Base-by-base conservation (phyloP, 2,888 invertebrate species). In the Rhorus exstirpatorius region DNA sequence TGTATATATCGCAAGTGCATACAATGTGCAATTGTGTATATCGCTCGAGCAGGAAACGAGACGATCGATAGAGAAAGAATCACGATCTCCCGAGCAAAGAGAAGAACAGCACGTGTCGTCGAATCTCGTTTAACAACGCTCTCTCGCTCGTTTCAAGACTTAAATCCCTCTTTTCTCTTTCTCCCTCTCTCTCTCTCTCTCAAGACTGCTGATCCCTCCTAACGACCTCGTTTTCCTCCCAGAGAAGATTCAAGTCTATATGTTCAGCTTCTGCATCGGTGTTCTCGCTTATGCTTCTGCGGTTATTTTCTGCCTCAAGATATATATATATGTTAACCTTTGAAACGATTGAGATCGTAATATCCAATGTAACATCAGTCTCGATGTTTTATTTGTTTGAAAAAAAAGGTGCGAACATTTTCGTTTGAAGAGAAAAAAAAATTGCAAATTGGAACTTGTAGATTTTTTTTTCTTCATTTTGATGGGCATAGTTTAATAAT, bases 151-250 rank as follows among this genome's bases (percentile, higher is more conserved):
- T 65, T 75, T 75, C 65, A 31, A 21, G 75, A 55, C 53, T 53
- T 10, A 41, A n/a, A 7, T 26, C 26, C 24, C 38, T 8, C n/a
- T 21, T 53, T 8, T 53, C 38, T 67, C 26, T 65, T 24, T 65
- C 46, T 46, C 46, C 38, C 24, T 63, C 63, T 46, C 55, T 14
- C 31, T 58, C 55, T 24, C 46, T 65, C 21, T 31, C 46, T 46
- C 44, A 19, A 71, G 60, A 24, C n/a, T 21, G n/a, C 35, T 46
- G 71, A 44, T 60, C 58, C 44, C 65, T 65, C 55, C 72, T 77
- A 81, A 81, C 81, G 78, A 81, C 78, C 81, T 81, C 81, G 81
- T 81, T 81, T 78, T 78, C 81, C 81, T 19, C 60, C 19, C 7
- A 68, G 72, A 60, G 63, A 65, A 70, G 70, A 71, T 75, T 65